These are phyloP conservation scores for Trissolcus basalis DNA, from an alignment of 1,140 invertebrate genomes.

Conservation along the genomic window DNA sequence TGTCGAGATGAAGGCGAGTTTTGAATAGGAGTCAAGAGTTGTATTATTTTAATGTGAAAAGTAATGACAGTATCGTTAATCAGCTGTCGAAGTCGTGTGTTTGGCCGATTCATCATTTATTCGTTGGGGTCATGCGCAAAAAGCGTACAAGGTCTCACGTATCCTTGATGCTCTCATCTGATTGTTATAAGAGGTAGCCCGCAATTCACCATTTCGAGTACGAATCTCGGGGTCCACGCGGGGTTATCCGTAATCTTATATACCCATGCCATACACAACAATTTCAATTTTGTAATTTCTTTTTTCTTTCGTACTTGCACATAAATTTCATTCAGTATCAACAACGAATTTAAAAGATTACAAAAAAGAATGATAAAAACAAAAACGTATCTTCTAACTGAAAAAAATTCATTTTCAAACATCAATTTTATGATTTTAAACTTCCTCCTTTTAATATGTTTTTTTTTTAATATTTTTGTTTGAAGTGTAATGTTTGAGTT, in stretches of 20 bases:
- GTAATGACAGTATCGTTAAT: conserved; percentile 52
- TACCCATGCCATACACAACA: conserved; percentile 6
- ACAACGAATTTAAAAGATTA: no score
- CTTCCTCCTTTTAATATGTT: no score
- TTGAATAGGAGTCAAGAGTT: conserved; percentile 41
- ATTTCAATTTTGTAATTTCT: conserved; percentile 3
- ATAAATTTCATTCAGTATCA: background rate
- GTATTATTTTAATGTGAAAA: conserved; percentile 33
- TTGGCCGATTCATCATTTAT: conserved; percentile 45
- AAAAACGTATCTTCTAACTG: no score
- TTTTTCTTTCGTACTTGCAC: background rate
- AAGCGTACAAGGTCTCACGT: conserved; percentile 36
- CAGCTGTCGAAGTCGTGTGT: conserved; percentile 32
- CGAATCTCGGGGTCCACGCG: conserved; percentile 30
- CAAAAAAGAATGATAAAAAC: no score
- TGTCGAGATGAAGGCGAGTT: conserved; percentile 7
- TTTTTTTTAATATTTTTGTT: no score
- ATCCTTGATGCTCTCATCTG: conserved; percentile 32
- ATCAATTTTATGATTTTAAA: no score
- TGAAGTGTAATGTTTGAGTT: no score
- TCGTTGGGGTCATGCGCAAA: conserved; percentile 42
- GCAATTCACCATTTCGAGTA: conserved; percentile 40
- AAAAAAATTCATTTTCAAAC: no score
- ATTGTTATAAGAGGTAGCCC: conserved; percentile 31
- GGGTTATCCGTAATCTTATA: conserved; percentile 40